Percentiles rank a stretch among this genome's conserved stretches.
Conservation (phyloP, 2,888 invertebrate species). For the Aricia artaxerxes region DNA sequence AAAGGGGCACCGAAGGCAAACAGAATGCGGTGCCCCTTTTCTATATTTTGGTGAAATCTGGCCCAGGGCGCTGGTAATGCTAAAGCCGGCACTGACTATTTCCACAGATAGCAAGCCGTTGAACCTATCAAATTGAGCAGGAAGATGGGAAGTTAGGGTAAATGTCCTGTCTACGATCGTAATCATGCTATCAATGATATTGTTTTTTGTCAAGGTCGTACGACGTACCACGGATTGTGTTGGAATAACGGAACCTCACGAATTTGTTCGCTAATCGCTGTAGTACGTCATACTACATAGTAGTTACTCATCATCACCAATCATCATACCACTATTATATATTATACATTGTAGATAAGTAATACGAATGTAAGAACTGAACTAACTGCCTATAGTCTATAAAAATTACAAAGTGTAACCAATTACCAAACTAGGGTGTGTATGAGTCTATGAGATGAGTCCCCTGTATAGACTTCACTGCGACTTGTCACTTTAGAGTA, state of each 20-base stretch:
- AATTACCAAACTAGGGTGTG: too few species aligned
- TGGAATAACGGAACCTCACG: background rate
- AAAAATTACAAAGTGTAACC: too few species aligned
- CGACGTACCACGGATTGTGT: background rate
- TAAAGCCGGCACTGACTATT: background rate
- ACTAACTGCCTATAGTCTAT: too few species aligned
- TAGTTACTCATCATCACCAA: background rate
- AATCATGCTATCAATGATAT: conserved; percentile 37
- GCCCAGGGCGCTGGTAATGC: too few species aligned
- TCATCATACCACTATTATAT: background rate
- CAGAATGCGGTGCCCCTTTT: too few species aligned
- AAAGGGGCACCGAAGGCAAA: too few species aligned
- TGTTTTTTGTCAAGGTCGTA: conserved; percentile 41
- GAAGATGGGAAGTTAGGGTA: conserved; percentile 18
- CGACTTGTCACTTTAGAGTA: too few species aligned
- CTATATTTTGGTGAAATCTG: too few species aligned
- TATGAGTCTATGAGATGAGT: too few species aligned
- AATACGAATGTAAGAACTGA: too few species aligned
- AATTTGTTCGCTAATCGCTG: background rate
- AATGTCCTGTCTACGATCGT: conserved; percentile 19
- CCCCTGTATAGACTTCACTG: too few species aligned
- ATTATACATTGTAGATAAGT: too few species aligned
- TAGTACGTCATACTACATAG: background rate
- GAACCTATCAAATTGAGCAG: conserved; percentile 22
- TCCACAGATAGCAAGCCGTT: background rate